Conservation (phyloP, 2,888 invertebrate species). For the Malthinus seriepunctatus region DNA sequence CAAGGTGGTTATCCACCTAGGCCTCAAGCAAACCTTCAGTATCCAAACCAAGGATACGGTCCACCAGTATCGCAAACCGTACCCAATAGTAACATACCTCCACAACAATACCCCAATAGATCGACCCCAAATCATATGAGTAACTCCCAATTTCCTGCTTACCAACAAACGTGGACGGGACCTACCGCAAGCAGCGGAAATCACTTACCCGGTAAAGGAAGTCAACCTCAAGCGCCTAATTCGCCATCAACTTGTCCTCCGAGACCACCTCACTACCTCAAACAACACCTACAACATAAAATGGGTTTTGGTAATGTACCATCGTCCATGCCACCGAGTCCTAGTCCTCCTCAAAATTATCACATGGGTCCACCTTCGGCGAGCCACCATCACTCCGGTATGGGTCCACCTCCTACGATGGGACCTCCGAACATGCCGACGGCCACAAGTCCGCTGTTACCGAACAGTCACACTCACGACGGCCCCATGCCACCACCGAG, state of each 20-base stretch:
- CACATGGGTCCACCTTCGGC: conserved; percentile 62
- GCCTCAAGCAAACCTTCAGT: conserved; percentile 57
- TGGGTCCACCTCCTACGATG: conserved; percentile 60
- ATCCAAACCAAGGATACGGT: conserved; percentile 59
- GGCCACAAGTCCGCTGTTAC: conserved; percentile 54
- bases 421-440: conserved; percentile 71
- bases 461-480: conserved; percentile 52
- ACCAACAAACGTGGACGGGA: conserved; percentile 49
- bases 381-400: conserved; percentile 55
- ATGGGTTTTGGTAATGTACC: conserved; percentile 60
- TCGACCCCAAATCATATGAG: conserved; percentile 62
- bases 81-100: conserved; percentile 50
- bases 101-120: conserved; percentile 59
- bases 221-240: conserved; percentile 51
- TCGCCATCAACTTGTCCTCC: conserved; percentile 58
- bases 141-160: conserved; percentile 54
- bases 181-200: conserved; percentile 39
- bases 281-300: conserved; percentile 73
- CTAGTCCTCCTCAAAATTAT: conserved; percentile 62
- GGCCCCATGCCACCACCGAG: conserved; percentile 61
- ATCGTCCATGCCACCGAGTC: conserved; percentile 62
- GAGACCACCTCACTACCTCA: conserved; percentile 67
- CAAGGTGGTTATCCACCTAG: conserved; percentile 58
- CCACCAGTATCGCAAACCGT: conserved; percentile 56
- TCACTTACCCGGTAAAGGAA: conserved; percentile 44